Conservation (phyloP, 2,797 vertebrate species). For the Myotis planiceps region DNA sequence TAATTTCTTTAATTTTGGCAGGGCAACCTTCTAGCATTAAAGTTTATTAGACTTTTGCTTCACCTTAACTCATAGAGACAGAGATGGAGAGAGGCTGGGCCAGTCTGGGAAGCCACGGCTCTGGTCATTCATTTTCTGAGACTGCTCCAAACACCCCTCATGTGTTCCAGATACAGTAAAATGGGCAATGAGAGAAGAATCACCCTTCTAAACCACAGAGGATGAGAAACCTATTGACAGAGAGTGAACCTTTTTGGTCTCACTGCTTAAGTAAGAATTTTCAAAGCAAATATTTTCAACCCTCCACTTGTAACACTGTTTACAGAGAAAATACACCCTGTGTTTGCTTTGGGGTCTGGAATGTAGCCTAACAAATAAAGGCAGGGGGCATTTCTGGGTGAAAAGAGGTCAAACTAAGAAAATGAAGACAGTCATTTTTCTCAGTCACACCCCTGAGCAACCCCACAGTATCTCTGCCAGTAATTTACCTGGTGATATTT, state of each 20-base stretch:
- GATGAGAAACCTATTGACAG: conserved; percentile 29
- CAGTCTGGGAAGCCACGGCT: neutral
- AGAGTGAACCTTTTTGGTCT: neutral
- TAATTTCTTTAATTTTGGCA: conserved; percentile 37
- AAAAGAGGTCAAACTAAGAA: neutral
- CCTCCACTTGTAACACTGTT: conserved; percentile 32
- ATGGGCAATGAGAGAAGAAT: neutral
- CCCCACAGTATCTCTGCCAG: neutral
- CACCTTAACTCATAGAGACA: neutral
- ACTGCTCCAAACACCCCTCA: neutral
- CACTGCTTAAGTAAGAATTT: conserved; percentile 61
- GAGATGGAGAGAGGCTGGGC: neutral
- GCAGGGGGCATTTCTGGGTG: neutral
- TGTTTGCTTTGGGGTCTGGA: conserved; percentile 29
- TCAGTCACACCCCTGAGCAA: neutral
- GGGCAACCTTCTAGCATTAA: neutral
- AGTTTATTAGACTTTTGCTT: conserved; percentile 33
- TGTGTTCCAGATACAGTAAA: neutral
- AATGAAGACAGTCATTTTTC: neutral
- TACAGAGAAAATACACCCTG: neutral
- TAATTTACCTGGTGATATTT: neutral
- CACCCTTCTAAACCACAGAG: neutral
- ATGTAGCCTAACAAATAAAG: neutral
- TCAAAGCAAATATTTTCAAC: conserved; percentile 46
- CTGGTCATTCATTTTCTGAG: neutral